Conservation (phyloP, 2,888 invertebrate species). For the Alsophila aescularia region DNA sequence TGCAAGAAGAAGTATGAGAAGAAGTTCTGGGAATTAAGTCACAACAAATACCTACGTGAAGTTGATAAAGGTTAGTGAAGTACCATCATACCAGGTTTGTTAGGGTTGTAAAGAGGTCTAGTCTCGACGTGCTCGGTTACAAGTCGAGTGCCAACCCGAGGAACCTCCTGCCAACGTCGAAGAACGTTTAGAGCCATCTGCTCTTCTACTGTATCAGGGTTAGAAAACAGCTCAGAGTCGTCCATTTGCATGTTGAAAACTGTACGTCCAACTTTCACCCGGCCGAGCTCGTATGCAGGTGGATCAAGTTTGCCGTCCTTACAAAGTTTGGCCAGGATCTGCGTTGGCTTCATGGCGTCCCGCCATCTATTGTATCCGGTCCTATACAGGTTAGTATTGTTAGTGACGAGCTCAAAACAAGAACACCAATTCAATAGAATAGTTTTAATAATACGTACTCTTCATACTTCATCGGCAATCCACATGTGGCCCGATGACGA, state of each 20-base stretch:
- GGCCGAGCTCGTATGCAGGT: constrained; percentile 88
- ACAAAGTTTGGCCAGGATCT: constrained; percentile 92
- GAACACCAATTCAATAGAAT: background rate
- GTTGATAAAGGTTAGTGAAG: background rate
- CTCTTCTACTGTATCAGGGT: constrained; percentile 86
- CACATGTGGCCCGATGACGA: constrained; percentile 94
- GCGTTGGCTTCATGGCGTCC: constrained; percentile 94
- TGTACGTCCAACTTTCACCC: constrained; percentile 89
- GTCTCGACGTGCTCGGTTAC: constrained; percentile 97
- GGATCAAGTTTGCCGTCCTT: constrained; percentile 94
- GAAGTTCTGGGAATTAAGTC: background rate
- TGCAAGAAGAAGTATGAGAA: constrained; percentile 39
- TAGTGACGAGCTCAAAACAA: background rate
- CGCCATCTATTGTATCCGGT: constrained; percentile 95
- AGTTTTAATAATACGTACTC: constrained; percentile 84
- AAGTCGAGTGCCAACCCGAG: constrained; percentile 89
- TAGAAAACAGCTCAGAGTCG: constrained; percentile 69
- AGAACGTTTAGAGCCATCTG: constrained; percentile 93
- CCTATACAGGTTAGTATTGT: constrained; percentile 66
- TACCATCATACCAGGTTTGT: constrained; percentile 86
- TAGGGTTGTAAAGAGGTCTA: constrained; percentile 92
- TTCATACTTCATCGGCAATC: constrained; percentile 92
- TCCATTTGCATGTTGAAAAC: constrained; percentile 86
- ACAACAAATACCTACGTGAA: background rate
- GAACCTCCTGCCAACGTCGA: constrained; percentile 92